These are phyloP conservation scores for Penaeus japonicus DNA, from an alignment of 1,140 invertebrate species.

Conservation along the genomic window DNA sequence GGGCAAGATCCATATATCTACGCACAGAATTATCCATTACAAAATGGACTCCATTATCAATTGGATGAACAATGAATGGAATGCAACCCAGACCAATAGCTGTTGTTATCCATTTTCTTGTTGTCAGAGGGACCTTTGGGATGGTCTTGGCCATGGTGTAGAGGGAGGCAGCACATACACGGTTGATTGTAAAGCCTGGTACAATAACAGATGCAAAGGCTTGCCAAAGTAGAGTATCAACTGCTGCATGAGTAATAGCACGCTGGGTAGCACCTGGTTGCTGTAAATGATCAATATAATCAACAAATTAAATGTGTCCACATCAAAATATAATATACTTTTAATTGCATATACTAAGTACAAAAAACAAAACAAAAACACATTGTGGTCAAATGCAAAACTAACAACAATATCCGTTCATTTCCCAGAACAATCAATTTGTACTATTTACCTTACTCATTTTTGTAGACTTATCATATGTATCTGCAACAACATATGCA, in stretches of 20 bases:
- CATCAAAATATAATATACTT: neutral
- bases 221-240: constrained; percentile 92
- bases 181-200: constrained; percentile 92
- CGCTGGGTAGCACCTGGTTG: constrained; percentile 50
- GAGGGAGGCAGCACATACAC: constrained; percentile 75
- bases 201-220: constrained; percentile 89
- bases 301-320: neutral
- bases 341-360: constrained; percentile 2
- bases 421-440: neutral
- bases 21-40: constrained; percentile 74
- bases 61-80: constrained; percentile 91
- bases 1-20: constrained; percentile 45
- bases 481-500: constrained; percentile 88
- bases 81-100: constrained; percentile 82
- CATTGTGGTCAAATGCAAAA: neutral
- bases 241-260: constrained; percentile 70
- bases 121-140: constrained; percentile 65
- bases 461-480: constrained; percentile 79
- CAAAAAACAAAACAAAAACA: neutral
- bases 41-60: constrained; percentile 81
- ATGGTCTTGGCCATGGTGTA: constrained; percentile 68
- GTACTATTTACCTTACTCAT: constrained; percentile 70
- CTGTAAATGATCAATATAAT: constrained; percentile 3
- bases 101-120: constrained; percentile 76
- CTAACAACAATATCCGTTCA: neutral